Evolutionary conservation across 1,140 invertebrate species (phyloP), one percentile per base, ranked within the genome.

Genomic region (Lepidurus apus): DNA sequence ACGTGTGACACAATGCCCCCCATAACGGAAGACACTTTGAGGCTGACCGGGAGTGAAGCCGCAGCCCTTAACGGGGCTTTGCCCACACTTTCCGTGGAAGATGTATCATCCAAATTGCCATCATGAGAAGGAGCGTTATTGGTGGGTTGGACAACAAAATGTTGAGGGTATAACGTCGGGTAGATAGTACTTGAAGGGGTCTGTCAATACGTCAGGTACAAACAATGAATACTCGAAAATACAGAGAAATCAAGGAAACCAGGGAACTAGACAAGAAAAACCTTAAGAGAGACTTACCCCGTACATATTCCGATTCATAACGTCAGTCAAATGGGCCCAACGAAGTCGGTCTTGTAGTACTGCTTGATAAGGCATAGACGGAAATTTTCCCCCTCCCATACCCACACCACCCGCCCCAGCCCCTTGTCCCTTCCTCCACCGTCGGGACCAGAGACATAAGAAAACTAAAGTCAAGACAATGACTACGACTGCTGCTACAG

Each of bases 361-460:
- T 43, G 21, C 53, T 89, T 82, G 92, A 90, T 26, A 91, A 86
- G 9, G 90, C 90, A 80, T 90, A 91, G 78, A 91, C 80, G 86
- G 91, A 78, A 82, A 81, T 80, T 81, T 79, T 87, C 74, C 86
- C 87, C 77, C n/a, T 45, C 79, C 86, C 84, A 11, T 89, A 90
- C 81, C 90, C 13, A 83, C 75, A 75, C 85, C 84, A 17, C 84
- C 82, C 53, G 43, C 42, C 77, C 85, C 90, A 83, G 95, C 94
- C 82, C 53, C 53, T 21, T 95, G 93, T 82, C 95, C 94, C 2
- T 91, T 88, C 65, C 92, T 93, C 93, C 93, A 96, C 80, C 92
- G 89, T 76, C 94, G 93, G 83, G 93, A 96, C 94, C 94, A 96
- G 88, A 95, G 93, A 78, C 95, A 92, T 6, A 97, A 87, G 81